Base-by-base conservation (phyloP, 2,797 vertebrate species). In the Lepilemur septentrionalis region DNA sequence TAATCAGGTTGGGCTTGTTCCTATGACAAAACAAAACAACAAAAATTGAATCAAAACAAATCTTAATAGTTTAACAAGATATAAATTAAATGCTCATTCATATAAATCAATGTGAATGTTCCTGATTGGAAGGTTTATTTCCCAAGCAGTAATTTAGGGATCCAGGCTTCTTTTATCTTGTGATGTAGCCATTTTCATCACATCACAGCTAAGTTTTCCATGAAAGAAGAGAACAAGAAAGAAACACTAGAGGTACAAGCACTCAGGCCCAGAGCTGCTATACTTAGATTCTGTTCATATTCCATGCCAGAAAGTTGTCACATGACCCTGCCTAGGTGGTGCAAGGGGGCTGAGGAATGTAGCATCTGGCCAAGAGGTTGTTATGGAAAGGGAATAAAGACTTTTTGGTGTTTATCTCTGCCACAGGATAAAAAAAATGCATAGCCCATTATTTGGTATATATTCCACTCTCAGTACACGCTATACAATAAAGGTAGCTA, bases 271-370 rank as follows among this genome's bases (percentile, higher is more conserved):
- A 55, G 57, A 52, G 43, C 9, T 25, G 48, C n/a, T 59, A 6
- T 55, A 14, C 5, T 4, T 30, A 35, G 17, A 30, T 50, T 78
- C 12, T 8, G 2, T 30, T 70, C 59, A 63, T 30, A 22, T 48
- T 46, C 13, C 32, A 12, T 75, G 30, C 17, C 20, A 67, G 9
- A 72, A 72, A 52, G 22, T 80, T 69, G 13, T 75, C 43, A 38
- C 15, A 10, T 35, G 50, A 75, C 13, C 38, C 48, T 57, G 23
- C 20, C 13, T 55, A 23, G 7, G 35, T 9, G 13, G 57, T 11
- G 6, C 18, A 57, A 55, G 32, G 4, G 10, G 14, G 0, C 8
- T 48, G 30, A 63, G 1, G 18, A 41, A 9, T 35, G 3, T 10
- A 46, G 15, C 15, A 2, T 7, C 4, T 38, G 10, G 11, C 23